Evolutionary conservation across 2,797 vertebrate genomes (phyloP), one percentile per base, ranked within the genome.

Genomic region (Pterois miles): DNA sequence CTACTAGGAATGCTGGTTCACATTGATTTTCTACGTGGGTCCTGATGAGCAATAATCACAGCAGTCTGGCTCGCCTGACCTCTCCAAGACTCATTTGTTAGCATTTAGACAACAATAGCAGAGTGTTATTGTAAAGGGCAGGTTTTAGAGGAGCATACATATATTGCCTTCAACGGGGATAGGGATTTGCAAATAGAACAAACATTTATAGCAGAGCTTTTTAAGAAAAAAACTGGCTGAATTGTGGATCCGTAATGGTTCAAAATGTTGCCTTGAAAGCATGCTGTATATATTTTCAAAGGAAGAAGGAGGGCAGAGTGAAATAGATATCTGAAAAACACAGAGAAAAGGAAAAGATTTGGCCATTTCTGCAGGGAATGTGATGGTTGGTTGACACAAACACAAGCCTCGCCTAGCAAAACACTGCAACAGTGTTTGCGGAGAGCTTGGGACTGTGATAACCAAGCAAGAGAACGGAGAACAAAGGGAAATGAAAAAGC

Each of bases 401-500:
- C 78, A 82, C 78, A 53, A 71, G 73, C 72, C 80, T 79, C 40
- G 76, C 78, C 71, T 62, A 76, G 74, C 76, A 88, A 88, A 90
- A 77, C 96, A 94, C 74, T 97, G 94, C 87, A 97, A 96, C 78
- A 57, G 53, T 43, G 53, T 69, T 57, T 79, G 83, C 46, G 20
- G 90, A 85, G 88, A 76, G 75, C 86, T 82, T 20, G 63, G 76
- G 71, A 86, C 82, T 82, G 81, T 4, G 84, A 87, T 81, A 91
- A 90, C 84, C 31, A 54, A 75, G 84, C 66, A 75, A 87, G 70
- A 83, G 57, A 67, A 60, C 9, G 22, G 81, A 85, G 88, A 90
- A 92, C 85, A 89, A 91, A 92, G 86, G 77, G 64, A 78, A 86
- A 84, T 54, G 58, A 81, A 82, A 80, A 84, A 48, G 48, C 78